Evolutionary conservation across 2,888 invertebrate genomes (phyloP).

Genomic region (Matsumyia berberina): DNA sequence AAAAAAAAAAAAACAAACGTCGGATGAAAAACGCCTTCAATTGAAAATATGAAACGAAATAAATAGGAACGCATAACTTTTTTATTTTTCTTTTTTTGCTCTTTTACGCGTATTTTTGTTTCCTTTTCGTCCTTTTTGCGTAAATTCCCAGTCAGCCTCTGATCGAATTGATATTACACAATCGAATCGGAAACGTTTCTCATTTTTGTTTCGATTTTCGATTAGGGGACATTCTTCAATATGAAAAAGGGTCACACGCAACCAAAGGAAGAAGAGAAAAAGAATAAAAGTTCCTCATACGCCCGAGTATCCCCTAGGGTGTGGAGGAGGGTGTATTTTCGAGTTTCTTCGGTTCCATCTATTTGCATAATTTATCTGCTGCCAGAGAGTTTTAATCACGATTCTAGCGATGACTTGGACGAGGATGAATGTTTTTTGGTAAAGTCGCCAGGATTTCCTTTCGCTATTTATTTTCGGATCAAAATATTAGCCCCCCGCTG

Average conservation of each 20-base stretch:
- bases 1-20: constrained; percentile 18
- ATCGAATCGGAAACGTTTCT: constrained; percentile 39
- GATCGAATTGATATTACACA: constrained; percentile 43
- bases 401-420: constrained; percentile 30
- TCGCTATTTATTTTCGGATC: constrained; percentile 50
- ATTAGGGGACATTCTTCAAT: constrained; percentile 27
- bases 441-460: constrained; percentile 37
- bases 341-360: neutral
- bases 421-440: constrained; percentile 35
- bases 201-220: constrained; percentile 29
- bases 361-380: constrained; percentile 59
- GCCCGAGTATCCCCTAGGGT: neutral
- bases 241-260: constrained; percentile 14
- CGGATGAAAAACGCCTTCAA: constrained; percentile 25
- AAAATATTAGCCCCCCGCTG: constrained; percentile 26
- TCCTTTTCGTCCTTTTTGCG: neutral
- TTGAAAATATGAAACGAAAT: constrained; percentile 28
- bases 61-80: constrained; percentile 4
- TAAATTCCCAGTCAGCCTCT: neutral
- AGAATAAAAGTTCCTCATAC: constrained; percentile 12
- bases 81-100: neutral
- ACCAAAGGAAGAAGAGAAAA: constrained; percentile 10
- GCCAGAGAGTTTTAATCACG: constrained; percentile 45
- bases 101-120: neutral
- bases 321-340: too few species aligned